phyloP scores from a whole-genome alignment of 2,797 vertebrate genomes.

The Epinephelus malabaricus region DNA sequence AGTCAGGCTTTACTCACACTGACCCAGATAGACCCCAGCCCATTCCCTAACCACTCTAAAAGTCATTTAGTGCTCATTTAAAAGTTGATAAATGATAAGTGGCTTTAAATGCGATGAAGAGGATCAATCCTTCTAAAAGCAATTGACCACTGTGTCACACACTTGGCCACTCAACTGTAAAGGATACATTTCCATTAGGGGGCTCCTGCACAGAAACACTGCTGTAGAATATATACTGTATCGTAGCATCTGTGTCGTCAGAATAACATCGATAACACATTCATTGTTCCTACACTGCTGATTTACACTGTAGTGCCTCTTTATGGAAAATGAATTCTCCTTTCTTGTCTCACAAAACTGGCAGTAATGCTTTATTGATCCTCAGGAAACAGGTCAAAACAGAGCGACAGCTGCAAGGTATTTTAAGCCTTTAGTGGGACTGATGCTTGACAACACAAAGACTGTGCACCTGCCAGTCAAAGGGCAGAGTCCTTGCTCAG shows the following conservation, averaged over 20 bases:
- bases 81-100: constrained; percentile 53
- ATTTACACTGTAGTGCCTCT: background rate
- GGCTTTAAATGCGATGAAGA: constrained; percentile 37
- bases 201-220: constrained; percentile 1
- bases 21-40: constrained; percentile 8
- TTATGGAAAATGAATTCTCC: background rate
- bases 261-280: background rate
- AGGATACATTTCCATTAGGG: constrained; percentile 13
- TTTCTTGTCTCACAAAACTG: background rate
- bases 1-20: background rate
- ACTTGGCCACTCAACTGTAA: constrained; percentile 16
- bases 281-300: background rate
- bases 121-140: constrained; percentile 46
- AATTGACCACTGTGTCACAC: constrained; percentile 30
- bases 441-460: constrained; percentile 12
- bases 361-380: constrained; percentile 7
- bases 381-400: background rate
- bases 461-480: constrained; percentile 3
- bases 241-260: background rate
- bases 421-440: background rate
- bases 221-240: background rate
- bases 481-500: background rate
- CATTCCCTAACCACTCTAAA: background rate
- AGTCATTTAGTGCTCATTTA: constrained; percentile 38
- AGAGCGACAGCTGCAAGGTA: background rate